A percentile compares a stretch with the other conserved stretches of the same genome.
phyloP scores from a whole-genome alignment of 2,888 invertebrate species.

The Synergus gifuensis region DNA sequence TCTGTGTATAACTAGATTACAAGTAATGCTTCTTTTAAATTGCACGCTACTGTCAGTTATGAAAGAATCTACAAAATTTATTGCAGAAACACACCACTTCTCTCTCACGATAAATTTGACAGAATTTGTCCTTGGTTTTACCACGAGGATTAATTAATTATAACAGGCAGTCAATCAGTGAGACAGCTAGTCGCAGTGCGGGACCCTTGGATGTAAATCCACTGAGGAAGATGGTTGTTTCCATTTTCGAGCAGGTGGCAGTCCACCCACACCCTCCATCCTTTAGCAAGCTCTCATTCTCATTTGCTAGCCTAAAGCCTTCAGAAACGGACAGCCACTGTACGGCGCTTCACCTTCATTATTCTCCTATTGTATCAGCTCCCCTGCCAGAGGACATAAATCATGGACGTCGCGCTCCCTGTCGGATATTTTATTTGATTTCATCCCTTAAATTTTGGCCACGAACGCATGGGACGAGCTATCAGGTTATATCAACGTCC shows the following conservation, averaged over 20 bases:
- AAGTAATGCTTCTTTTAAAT: too few relatives aligned
- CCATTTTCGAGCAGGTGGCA: conserved; percentile 21
- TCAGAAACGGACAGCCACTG: conserved; percentile 63
- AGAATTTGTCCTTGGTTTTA: background rate
- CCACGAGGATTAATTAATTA: conserved; percentile 23
- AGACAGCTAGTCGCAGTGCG: conserved; percentile 22
- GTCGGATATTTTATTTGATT: conserved; percentile 66
- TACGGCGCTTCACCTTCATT: conserved; percentile 73
- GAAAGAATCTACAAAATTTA: too few relatives aligned
- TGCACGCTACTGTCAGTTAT: too few relatives aligned
- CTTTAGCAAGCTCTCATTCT: conserved; percentile 64
- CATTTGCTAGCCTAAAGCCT: conserved; percentile 71
- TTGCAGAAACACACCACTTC: background rate
- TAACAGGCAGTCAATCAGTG: conserved; percentile 8
- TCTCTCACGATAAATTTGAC: background rate
- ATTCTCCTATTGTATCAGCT: conserved; percentile 75
- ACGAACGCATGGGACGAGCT: conserved; percentile 47
- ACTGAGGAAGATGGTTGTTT: background rate
- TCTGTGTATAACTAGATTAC: too few relatives aligned
- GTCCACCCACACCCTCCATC: conserved; percentile 45
- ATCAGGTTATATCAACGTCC: conserved; percentile 23
- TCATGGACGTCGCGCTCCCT: conserved; percentile 61
- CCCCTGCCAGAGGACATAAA: conserved; percentile 68
- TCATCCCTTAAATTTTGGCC: conserved; percentile 61
- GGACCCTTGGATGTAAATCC: conserved; percentile 17